phyloP scores from a whole-genome alignment of 2,113 vertebrate genomes.

The Clarias batrachus region DNA sequence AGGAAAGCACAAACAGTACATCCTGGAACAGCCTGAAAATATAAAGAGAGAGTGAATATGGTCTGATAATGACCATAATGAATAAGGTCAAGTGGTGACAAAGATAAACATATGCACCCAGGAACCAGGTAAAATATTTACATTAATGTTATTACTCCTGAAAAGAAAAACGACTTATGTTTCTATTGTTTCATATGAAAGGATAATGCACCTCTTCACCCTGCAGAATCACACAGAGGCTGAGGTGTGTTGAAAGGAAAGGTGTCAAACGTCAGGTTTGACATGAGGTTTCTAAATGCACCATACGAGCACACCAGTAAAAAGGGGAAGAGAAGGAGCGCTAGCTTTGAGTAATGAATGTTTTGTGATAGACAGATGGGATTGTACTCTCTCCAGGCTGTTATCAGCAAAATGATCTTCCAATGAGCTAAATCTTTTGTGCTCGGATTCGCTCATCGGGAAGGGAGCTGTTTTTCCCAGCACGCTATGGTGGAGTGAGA shows the following conservation, averaged over 20 bases:
- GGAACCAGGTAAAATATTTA: conserved; percentile 32
- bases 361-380: conserved; percentile 26
- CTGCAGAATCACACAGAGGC: not conserved
- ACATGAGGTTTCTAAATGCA: not conserved
- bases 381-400: conserved; percentile 26
- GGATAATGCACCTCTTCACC: not conserved
- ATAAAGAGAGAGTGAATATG: conserved; percentile 10
- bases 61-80: not conserved
- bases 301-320: not conserved
- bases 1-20: not conserved
- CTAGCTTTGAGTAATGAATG: conserved; percentile 1
- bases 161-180: conserved; percentile 8
- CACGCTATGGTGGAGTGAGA: conserved; percentile 7
- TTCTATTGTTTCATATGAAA: conserved; percentile 9
- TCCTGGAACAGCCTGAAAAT: not conserved
- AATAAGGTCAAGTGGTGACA: not conserved
- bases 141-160: conserved; percentile 40
- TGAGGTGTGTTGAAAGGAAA: conserved; percentile 7
- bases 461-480: conserved; percentile 16
- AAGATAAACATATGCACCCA: conserved; percentile 22
- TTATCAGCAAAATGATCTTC: conserved; percentile 35
- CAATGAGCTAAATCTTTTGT: conserved; percentile 38
- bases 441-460: not conserved
- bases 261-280: conserved; percentile 14
- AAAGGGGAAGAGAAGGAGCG: not conserved